Conservation (phyloP, 2,113 vertebrate genomes). For the Thryonomys swinderianus region DNA sequence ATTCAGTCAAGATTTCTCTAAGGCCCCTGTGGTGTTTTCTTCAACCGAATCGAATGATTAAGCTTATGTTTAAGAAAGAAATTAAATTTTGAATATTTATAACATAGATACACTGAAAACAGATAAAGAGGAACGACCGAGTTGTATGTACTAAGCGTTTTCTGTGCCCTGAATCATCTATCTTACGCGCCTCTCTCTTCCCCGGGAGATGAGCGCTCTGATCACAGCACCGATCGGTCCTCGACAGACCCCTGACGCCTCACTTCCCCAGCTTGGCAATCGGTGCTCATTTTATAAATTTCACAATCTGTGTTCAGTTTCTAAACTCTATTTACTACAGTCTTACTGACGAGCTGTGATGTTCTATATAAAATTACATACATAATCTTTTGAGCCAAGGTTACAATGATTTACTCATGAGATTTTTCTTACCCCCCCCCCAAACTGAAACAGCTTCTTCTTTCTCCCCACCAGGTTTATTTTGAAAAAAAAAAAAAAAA, state of each 20-base stretch:
- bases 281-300: too few relatives aligned
- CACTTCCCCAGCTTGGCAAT: neutral
- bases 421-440: neutral
- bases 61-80: neutral
- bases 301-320: neutral
- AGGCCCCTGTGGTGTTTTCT: neutral
- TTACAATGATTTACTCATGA: neutral
- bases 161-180: neutral
- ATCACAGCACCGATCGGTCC: neutral
- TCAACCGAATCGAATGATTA: neutral
- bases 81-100: neutral
- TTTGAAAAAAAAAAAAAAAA: neutral
- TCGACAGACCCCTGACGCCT: rapidly evolving
- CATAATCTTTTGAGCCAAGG: neutral
- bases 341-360: neutral
- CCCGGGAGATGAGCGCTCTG: neutral
- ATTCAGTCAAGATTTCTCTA: neutral
- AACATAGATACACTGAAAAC: neutral
- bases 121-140: neutral
- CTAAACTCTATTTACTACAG: neutral
- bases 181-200: neutral
- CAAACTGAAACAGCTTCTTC: neutral
- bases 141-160: neutral
- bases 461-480: neutral
- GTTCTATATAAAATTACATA: neutral